Base-by-base conservation (phyloP, 1,140 invertebrate species). In the Brachionus manjavacas region DNA sequence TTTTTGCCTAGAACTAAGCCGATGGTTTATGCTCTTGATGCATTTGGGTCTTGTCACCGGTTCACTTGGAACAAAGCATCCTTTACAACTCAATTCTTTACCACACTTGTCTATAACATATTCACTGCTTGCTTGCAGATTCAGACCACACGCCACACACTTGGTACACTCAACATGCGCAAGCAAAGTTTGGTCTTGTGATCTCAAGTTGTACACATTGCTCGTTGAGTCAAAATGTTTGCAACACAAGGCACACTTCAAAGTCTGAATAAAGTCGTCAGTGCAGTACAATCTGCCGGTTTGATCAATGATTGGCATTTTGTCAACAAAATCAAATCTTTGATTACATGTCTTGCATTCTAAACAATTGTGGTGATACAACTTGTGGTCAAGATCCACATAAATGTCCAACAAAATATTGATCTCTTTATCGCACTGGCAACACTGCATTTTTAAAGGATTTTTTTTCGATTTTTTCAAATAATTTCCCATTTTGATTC, bases 1-100 rank as follows among this genome's bases (percentile, higher is more conserved):
- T 31, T 81, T 81, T 81, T 81, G 79, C 43, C 79, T 60, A 4
- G 79, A 64, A 43, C 79, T 81, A 12, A 81, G 25, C 3, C 79
- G 79, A 66, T 68, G 79, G 39, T 68, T 60, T 0, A 41, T 39
- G 25, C 79, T 81, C 23, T 46, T 81, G 2, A 64, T 39, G 28
- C 49, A 49, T 49, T 76, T 76, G 8, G 25, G 11, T 28, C 46
- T 81, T n/a, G 9, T 43, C 14, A 20, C 14, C 9, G 23, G 1
- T 55, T 31, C 49, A n/a, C 16, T 39, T 55, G 8, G 8, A 25
- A 14, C 35, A 39, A 81, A 60, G 23, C 79, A 81, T 12, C 16
- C 12, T 43, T 12, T 68, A 46, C 79, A 81, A 2, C 25, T 64
- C 16, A 81, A 43, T 64, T 9, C 0, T 20, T 9, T 25, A 25